Evolutionary conservation across 2,888 invertebrate genomes (phyloP).

Genomic region (Drosophila subquinaria): DNA sequence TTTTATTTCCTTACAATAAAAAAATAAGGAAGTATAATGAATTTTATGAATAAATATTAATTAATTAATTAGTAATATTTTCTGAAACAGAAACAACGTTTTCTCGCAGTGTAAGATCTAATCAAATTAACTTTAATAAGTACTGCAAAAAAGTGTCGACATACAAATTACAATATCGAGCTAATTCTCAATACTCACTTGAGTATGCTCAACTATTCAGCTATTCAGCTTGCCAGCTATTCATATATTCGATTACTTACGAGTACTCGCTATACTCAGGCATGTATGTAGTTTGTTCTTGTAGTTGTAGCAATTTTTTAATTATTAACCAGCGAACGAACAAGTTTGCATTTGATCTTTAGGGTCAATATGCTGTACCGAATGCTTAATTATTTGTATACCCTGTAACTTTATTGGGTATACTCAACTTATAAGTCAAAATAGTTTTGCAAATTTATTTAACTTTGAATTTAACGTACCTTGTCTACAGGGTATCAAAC

Average conservation of each 20-base stretch:
- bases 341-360: conserved; percentile 82
- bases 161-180: conserved; percentile 65
- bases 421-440: not conserved
- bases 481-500: conserved; percentile 6
- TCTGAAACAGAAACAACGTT: not conserved
- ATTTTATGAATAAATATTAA: not conserved
- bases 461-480: not conserved
- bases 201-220: conserved; percentile 19
- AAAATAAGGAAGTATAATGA: no score
- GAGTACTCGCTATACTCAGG: conserved; percentile 9
- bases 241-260: conserved; percentile 29
- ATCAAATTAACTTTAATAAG: conserved; percentile 45
- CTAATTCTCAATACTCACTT: conserved; percentile 33
- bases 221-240: conserved; percentile 27
- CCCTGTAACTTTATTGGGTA: conserved; percentile 18
- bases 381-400: conserved; percentile 68
- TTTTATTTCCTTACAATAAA: not conserved
- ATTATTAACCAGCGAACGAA: conserved; percentile 69
- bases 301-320: conserved; percentile 38
- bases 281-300: conserved; percentile 27
- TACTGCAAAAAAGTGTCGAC: conserved; percentile 62
- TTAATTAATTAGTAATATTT: not conserved
- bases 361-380: conserved; percentile 77
- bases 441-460: not conserved
- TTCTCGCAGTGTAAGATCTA: conserved; percentile 34